These are phyloP conservation scores for Oryctes rhinoceros DNA, from an alignment of 1,140 invertebrate genomes.

Conservation along the genomic window DNA sequence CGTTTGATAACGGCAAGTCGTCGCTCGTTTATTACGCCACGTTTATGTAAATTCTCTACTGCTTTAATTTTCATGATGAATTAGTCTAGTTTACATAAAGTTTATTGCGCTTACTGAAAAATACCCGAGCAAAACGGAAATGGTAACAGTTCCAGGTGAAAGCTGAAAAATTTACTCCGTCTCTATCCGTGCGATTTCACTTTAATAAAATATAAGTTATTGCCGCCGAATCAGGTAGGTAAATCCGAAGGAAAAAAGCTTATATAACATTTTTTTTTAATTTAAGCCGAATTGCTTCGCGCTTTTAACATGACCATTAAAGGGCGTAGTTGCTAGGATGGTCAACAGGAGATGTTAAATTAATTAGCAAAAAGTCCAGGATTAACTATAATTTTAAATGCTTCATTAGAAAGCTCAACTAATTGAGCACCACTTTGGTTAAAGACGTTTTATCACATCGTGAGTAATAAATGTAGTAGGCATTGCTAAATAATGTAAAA, in stretches of 20 bases:
- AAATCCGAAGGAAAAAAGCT: neutral
- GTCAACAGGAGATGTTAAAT: too few relatives aligned
- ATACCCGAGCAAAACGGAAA: neutral
- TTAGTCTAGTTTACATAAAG: constrained; percentile 19
- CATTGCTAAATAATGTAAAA: too few relatives aligned
- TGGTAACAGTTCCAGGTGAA: neutral
- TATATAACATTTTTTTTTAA: constrained; percentile 19
- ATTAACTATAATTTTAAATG: too few relatives aligned
- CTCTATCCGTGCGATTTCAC: neutral
- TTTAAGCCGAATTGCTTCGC: neutral
- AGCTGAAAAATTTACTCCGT: neutral
- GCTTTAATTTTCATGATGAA: constrained; percentile 19
- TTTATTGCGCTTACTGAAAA: constrained; percentile 11
- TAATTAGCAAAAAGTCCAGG: too few relatives aligned
- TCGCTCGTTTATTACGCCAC: neutral
- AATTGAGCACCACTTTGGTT: too few relatives aligned
- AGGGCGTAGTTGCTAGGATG: too few relatives aligned
- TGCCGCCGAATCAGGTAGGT: constrained; percentile 16
- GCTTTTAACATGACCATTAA: neutral
- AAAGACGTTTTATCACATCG: too few relatives aligned
- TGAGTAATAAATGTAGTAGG: too few relatives aligned
- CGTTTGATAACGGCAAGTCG: neutral
- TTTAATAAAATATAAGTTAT: constrained; percentile 23
- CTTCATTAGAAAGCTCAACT: too few relatives aligned
- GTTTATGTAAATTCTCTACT: constrained; percentile 18